Evolutionary conservation across 2,797 vertebrate species (phyloP).

Genomic region (Acrossocheilus wenchowensis): DNA sequence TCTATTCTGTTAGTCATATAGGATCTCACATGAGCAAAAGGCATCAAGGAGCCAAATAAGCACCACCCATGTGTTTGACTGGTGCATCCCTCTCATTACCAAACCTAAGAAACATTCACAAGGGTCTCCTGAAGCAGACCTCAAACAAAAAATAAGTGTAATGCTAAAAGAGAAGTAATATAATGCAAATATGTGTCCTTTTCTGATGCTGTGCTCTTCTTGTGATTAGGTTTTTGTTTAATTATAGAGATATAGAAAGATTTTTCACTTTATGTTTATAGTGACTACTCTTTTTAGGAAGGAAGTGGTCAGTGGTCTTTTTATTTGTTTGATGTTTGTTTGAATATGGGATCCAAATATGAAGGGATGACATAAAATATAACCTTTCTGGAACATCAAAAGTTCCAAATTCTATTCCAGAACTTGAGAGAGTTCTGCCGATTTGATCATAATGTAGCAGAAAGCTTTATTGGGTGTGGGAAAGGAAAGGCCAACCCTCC

Average conservation of each 20-base stretch:
- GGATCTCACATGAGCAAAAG: background rate
- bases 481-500: background rate
- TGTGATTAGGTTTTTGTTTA: slow-evolving; percentile 63
- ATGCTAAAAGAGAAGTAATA: background rate
- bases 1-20: background rate
- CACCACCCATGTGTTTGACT: background rate
- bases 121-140: background rate
- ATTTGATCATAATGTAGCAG: slow-evolving; percentile 27
- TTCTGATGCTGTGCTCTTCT: slow-evolving; percentile 51
- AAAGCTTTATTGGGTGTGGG: slow-evolving; percentile 31
- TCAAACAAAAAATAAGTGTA: background rate
- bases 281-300: slow-evolving; percentile 62
- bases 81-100: background rate
- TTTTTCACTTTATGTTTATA: slow-evolving; percentile 65
- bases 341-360: slow-evolving; percentile 60
- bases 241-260: slow-evolving; percentile 72
- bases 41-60: slow-evolving; percentile 9
- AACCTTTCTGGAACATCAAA: slow-evolving; percentile 26
- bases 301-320: slow-evolving; percentile 38
- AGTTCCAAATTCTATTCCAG: slow-evolving; percentile 21
- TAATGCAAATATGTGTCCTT: background rate
- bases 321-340: slow-evolving; percentile 60
- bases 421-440: slow-evolving; percentile 14
- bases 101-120: background rate
- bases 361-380: background rate